phyloP scores from a whole-genome alignment of 1,140 invertebrate species.

The Lordiphosa clarofinis region DNA sequence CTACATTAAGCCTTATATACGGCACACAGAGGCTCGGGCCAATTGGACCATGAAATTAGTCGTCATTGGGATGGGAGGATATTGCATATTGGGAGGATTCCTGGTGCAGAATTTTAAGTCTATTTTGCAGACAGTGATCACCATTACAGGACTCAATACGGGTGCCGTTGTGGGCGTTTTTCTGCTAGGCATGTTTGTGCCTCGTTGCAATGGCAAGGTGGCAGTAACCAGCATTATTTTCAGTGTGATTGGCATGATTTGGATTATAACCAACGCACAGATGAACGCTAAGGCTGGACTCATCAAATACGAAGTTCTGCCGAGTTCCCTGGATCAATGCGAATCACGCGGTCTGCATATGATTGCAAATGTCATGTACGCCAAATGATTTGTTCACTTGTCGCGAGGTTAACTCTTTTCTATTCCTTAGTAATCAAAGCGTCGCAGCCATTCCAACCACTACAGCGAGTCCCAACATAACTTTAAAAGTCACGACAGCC shows the following conservation, averaged over 20 bases:
- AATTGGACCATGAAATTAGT: slow-evolving; percentile 84
- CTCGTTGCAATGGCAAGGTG: slow-evolving; percentile 84
- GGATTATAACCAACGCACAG: slow-evolving; percentile 89
- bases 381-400: background rate
- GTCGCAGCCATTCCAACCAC: slow-evolving; percentile 12
- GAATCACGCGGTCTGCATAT: slow-evolving; percentile 66
- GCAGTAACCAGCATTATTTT: slow-evolving; percentile 85
- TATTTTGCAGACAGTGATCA: slow-evolving; percentile 83
- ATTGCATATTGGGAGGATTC: slow-evolving; percentile 84
- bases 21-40: slow-evolving; percentile 81
- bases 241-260: slow-evolving; percentile 85
- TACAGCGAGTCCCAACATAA: background rate
- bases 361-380: slow-evolving; percentile 51
- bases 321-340: slow-evolving; percentile 83
- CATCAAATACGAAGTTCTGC: slow-evolving; percentile 81
- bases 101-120: slow-evolving; percentile 84
- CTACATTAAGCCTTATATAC: slow-evolving; percentile 83
- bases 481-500: slow-evolving; percentile 40
- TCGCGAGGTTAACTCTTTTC: background rate
- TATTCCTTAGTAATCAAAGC: slow-evolving; percentile 24
- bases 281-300: slow-evolving; percentile 82
- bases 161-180: slow-evolving; percentile 88
- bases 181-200: slow-evolving; percentile 87
- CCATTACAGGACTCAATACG: slow-evolving; percentile 82
- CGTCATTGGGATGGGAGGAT: slow-evolving; percentile 81